Conservation (phyloP, 2,888 invertebrate species). For the Leptopilina syphax region DNA sequence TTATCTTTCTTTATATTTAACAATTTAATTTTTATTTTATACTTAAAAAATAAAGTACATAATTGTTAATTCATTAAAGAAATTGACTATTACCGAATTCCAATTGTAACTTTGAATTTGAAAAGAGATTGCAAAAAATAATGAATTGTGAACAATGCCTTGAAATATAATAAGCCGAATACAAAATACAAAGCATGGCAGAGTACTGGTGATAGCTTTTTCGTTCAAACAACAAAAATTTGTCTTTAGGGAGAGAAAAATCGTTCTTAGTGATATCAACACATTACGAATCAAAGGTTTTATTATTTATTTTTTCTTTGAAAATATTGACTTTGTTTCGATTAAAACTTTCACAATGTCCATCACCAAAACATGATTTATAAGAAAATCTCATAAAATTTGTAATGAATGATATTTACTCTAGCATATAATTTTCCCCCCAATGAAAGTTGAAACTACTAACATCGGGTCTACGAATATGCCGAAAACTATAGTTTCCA, state of each 20-base stretch:
- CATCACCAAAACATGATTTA: conserved; percentile 28
- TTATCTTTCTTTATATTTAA: background rate
- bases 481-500: conserved; percentile 44
- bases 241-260: background rate
- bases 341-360: conserved; percentile 9
- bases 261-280: background rate
- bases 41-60: background rate
- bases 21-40: background rate
- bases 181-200: conserved; percentile 18
- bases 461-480: conserved; percentile 71
- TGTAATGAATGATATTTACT: conserved; percentile 57
- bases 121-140: too few species aligned
- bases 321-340: too few species aligned
- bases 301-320: too few species aligned
- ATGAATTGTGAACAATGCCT: background rate
- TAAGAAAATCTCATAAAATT: background rate
- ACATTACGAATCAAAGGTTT: background rate
- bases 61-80: background rate
- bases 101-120: too few species aligned
- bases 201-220: conserved; percentile 7
- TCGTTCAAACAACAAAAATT: background rate
- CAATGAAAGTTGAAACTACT: conserved; percentile 53
- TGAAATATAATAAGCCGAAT: background rate
- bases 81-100: too few species aligned
- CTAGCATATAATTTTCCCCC: conserved; percentile 71